These are phyloP conservation scores for Smittia aterrima DNA, from an alignment of 2,888 invertebrate genomes.

Conservation along the genomic window DNA sequence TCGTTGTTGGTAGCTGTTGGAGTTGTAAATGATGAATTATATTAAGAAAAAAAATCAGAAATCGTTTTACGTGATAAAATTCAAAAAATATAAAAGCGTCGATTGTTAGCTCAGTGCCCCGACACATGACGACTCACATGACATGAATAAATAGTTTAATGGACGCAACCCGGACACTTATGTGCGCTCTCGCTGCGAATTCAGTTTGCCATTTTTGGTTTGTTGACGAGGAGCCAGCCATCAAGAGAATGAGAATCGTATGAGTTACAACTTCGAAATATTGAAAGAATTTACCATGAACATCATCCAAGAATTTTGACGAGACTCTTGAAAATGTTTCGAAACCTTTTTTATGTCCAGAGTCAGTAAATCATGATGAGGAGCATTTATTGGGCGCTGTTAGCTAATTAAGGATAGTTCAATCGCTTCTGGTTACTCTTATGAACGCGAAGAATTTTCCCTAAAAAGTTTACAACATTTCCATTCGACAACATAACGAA, in stretches of 20 bases:
- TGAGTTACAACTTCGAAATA: constrained; percentile 33
- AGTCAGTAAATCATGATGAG: constrained; percentile 2
- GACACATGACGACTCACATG: neutral
- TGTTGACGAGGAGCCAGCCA: constrained; percentile 27
- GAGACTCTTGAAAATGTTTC: constrained; percentile 16
- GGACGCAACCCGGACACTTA: neutral
- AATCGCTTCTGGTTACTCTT: too few relatives aligned
- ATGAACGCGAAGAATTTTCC: neutral
- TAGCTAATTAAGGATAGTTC: neutral
- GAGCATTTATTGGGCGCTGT: neutral
- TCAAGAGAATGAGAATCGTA: neutral
- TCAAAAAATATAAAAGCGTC: constrained; percentile 29
- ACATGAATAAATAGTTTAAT: neutral
- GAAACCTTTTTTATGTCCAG: neutral
- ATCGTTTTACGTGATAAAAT: constrained; percentile 42
- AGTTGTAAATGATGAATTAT: constrained; percentile 42
- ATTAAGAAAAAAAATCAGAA: constrained; percentile 40
- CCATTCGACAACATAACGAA: neutral
- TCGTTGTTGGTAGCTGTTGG: constrained; percentile 40
- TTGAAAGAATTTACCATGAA: constrained; percentile 41
- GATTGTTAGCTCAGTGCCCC: constrained; percentile 28
- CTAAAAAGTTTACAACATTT: neutral
- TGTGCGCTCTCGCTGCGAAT: neutral
- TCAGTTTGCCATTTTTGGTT: constrained; percentile 32
- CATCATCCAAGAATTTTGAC: constrained; percentile 39